Conservation (phyloP, 2,888 invertebrate genomes). For the Neoascia interrupta region DNA sequence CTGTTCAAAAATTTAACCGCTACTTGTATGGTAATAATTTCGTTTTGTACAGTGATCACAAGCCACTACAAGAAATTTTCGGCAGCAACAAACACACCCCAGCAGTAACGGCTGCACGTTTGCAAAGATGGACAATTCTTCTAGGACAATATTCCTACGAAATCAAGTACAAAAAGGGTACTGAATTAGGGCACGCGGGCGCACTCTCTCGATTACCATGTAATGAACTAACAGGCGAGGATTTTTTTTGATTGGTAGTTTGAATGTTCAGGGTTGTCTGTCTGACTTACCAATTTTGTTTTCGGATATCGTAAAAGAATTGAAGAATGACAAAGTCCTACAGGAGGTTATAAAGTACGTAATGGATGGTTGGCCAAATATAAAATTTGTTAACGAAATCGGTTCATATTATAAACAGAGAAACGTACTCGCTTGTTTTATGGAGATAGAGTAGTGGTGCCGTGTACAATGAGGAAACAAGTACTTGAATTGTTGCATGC, state of each 20-base stretch:
- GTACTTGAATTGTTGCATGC: slow-evolving; percentile 68
- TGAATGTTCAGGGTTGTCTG: slow-evolving; percentile 20
- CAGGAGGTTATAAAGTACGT: not conserved
- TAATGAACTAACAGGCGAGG: slow-evolving; percentile 23
- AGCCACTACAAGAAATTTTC: no score
- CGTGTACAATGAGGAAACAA: slow-evolving; percentile 24
- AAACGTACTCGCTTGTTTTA: not conserved
- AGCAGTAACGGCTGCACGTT: slow-evolving; percentile 36
- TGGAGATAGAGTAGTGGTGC: slow-evolving; percentile 60
- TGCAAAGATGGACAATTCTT: slow-evolving; percentile 45
- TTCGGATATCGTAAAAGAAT: slow-evolving; percentile 5
- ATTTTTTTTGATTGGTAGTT: slow-evolving; percentile 38
- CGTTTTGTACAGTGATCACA: slow-evolving; percentile 69
- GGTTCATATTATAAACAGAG: not conserved
- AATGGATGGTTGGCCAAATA: not conserved
- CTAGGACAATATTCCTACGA: slow-evolving; percentile 31
- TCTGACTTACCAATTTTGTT: slow-evolving; percentile 40
- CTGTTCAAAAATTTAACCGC: slow-evolving; percentile 76
- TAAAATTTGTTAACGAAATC: not conserved
- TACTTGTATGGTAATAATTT: slow-evolving; percentile 75
- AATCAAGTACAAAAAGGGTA: slow-evolving; percentile 45
- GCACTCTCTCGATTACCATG: slow-evolving; percentile 62
- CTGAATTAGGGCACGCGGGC: slow-evolving; percentile 55
- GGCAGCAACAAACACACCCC: no score
- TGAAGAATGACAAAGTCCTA: not conserved